Base-by-base conservation (phyloP, 1,140 invertebrate genomes). In the Micrasema longulum region DNA sequence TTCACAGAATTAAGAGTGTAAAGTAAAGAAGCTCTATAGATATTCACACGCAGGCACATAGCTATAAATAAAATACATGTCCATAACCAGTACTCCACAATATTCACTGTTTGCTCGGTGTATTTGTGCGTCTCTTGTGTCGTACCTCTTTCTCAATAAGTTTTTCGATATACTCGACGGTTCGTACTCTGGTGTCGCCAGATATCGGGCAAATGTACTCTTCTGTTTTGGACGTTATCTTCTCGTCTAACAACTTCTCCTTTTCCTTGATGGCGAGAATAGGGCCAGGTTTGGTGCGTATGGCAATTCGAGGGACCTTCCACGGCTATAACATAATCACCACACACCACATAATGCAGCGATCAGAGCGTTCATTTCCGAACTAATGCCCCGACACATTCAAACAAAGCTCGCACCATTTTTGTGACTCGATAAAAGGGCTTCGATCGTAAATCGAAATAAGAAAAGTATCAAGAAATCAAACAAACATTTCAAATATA, bases 131-230 rank as follows among this genome's bases (percentile, higher is more conserved):
- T 55, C 62, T 14, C 26, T 53, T 57, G 35, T 52, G 47, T 77
- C 83, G 83, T 94, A 96, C 94, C 94, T 97, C 94, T 89, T 92
- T 94, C 86, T 97, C 94, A 85, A 97, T 94, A 83, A 95, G 90
- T 89, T 96, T 96, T 88, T 97, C 94, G 86, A 95, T 92, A 87
- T 95, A 93, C 89, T 96, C 93, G 82, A 96, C 89, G 67, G 95
- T 97, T 86, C 93, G 88, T 76, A 97, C 90, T 85, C 91, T 91
- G 81, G 89, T 89, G 83, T 93, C 91, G 77, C 94, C 94, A 71
- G 93, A 94, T 73, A 89, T 84, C 77, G 94, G 93, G 84, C 95
- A 94, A 77, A 93, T 82, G 84, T 93, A 94, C 83, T 96, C 94
- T 85, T 96, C 93, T 64, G 94, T 95, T 82, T 91, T 91, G 69